A percentile compares a stretch with the other conserved stretches of the same genome.
Evolutionary conservation across 2,797 vertebrate genomes (phyloP).

Genomic region (Chaenodraco wilsoni): DNA sequence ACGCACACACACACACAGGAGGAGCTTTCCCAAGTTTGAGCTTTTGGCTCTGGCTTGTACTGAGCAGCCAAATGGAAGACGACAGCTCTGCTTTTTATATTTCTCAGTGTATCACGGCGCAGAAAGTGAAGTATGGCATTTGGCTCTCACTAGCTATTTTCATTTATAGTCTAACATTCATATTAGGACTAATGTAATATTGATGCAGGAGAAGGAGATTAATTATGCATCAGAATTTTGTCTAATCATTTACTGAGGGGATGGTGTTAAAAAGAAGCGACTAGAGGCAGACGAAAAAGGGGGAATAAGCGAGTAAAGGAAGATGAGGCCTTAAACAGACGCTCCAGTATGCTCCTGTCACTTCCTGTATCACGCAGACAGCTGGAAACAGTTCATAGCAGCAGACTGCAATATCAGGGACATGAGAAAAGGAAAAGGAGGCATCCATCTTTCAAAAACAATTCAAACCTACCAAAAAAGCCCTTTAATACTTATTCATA

Average conservation of each 20-base stretch:
- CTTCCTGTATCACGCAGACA: slow-evolving; percentile 51
- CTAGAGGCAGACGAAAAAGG: slow-evolving; percentile 29
- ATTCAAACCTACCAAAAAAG: slow-evolving; percentile 8
- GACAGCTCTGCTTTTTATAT: slow-evolving; percentile 12
- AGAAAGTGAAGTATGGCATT: slow-evolving; percentile 29
- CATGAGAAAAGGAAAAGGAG: slow-evolving; percentile 22
- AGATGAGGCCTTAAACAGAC: slow-evolving; percentile 34
- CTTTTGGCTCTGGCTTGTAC: slow-evolving; percentile 2
- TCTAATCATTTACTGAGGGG: slow-evolving; percentile 70
- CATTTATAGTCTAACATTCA: slow-evolving; percentile 61
- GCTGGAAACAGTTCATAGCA: slow-evolving; percentile 43
- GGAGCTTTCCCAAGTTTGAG: slow-evolving; percentile 39
- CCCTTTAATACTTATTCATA: slow-evolving; percentile 12
- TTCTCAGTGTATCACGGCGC: neutral
- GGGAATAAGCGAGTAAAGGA: slow-evolving; percentile 24
- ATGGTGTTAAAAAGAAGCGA: slow-evolving; percentile 55
- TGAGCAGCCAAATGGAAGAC: slow-evolving; percentile 24
- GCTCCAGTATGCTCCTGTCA: slow-evolving; percentile 51
- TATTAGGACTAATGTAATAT: slow-evolving; percentile 73
- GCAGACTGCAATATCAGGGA: slow-evolving; percentile 48
- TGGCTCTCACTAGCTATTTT: slow-evolving; percentile 53
- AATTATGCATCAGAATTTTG: slow-evolving; percentile 76
- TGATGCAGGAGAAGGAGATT: slow-evolving; percentile 70
- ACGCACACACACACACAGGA: slow-evolving; percentile 10
- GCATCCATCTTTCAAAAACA: slow-evolving; percentile 25